These are phyloP conservation scores for Morpho helenor DNA, from an alignment of 2,888 invertebrate genomes.

Conservation along the genomic window DNA sequence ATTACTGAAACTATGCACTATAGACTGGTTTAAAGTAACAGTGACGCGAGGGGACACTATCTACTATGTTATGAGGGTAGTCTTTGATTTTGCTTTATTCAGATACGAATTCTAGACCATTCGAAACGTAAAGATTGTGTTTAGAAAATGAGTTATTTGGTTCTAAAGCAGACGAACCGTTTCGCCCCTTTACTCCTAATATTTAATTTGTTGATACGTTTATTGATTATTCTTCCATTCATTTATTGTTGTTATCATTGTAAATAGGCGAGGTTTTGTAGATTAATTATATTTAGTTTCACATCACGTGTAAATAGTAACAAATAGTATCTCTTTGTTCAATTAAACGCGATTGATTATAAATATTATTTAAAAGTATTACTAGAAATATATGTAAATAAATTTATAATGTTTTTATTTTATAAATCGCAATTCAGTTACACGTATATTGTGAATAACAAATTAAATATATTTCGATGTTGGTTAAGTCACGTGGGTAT, in stretches of 20 bases:
- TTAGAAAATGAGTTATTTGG: too few species aligned
- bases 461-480: conserved; percentile 16
- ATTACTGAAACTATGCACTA: too few species aligned
- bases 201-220: conserved; percentile 12
- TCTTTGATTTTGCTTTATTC: too few species aligned
- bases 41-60: too few species aligned
- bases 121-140: too few species aligned
- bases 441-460: conserved; percentile 21
- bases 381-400: conserved; percentile 74
- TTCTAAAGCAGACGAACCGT: too few species aligned
- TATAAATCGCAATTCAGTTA: conserved; percentile 37
- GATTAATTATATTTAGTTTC: conserved; percentile 72
- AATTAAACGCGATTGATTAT: conserved; percentile 44
- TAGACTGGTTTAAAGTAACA: too few species aligned
- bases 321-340: conserved; percentile 53
- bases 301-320: conserved; percentile 72
- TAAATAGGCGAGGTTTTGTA: conserved; percentile 72
- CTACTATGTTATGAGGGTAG: too few species aligned
- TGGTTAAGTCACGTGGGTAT: conserved; percentile 27
- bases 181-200: neutral
- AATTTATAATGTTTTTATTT: conserved; percentile 62
- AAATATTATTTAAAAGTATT: conserved; percentile 78
- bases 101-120: too few species aligned
- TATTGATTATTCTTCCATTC: conserved; percentile 10
- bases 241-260: conserved; percentile 64